Evolutionary conservation across 2,113 vertebrate species (phyloP).

Genomic region (Salvelinus namaycush): DNA sequence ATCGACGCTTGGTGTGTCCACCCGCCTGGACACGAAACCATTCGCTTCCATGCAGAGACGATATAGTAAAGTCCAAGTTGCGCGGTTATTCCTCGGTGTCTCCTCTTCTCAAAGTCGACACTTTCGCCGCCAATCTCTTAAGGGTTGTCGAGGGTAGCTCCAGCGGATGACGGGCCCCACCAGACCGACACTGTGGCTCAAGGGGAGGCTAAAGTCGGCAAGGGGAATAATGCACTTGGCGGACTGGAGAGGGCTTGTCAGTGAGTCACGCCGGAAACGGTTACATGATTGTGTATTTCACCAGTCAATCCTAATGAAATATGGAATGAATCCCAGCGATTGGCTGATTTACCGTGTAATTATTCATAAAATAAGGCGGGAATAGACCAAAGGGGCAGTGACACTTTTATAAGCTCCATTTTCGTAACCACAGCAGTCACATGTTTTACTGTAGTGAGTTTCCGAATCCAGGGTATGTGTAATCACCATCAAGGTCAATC

Average conservation of each 20-base stretch:
- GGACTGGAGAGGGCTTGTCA: neutral
- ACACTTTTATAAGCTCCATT: constrained; percentile 22
- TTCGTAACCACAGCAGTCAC: constrained; percentile 19
- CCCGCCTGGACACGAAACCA: constrained; percentile 68
- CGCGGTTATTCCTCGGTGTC: neutral
- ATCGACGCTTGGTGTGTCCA: constrained; percentile 73
- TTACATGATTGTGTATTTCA: neutral
- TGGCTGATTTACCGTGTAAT: constrained; percentile 2
- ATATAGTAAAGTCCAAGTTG: neutral
- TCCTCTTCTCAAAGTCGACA: too few species aligned
- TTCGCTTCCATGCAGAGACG: constrained; percentile 68
- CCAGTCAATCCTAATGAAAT: neutral
- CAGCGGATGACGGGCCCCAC: neutral
- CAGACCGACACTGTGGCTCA: neutral
- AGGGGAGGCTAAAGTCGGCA: neutral
- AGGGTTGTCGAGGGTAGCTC: neutral
- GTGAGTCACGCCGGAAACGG: neutral
- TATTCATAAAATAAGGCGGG: constrained; percentile 26
- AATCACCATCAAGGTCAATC: too few species aligned
- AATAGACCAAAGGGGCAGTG: neutral
- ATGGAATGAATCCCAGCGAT: neutral
- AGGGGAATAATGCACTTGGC: neutral
- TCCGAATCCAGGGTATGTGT: too few species aligned
- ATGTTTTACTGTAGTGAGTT: neutral
- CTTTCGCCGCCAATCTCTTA: neutral